Evolutionary conservation across 2,797 vertebrate species (phyloP).

Genomic region (Enoplosus armatus): DNA sequence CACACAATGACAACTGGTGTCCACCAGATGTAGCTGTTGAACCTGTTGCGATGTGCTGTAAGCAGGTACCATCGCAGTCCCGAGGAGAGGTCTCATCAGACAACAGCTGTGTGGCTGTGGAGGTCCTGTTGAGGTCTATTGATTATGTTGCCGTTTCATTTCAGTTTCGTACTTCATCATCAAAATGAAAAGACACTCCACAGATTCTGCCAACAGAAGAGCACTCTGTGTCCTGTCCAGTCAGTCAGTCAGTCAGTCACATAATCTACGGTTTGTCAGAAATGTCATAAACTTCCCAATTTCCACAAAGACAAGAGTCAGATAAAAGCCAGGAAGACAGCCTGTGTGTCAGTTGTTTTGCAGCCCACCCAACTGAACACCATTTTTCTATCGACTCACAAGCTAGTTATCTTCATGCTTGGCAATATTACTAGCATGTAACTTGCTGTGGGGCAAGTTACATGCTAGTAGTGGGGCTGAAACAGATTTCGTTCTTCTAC

Average conservation of each 20-base stretch:
- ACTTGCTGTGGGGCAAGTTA: no score
- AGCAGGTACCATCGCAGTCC: no score
- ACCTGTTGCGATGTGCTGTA: no score
- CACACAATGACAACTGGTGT: accelerated
- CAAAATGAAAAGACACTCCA: neutral
- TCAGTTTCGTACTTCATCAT: no score
- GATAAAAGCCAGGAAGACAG: neutral
- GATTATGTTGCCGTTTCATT: neutral
- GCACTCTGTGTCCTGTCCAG: neutral
- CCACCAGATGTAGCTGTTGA: neutral
- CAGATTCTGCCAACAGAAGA: neutral
- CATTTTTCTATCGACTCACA: neutral
- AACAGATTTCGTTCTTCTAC: neutral
- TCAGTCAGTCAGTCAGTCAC: neutral
- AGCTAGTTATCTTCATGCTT: neutral
- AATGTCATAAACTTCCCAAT: neutral
- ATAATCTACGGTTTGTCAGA: neutral
- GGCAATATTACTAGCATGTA: neutral
- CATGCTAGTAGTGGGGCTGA: neutral
- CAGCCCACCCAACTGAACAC: neutral
- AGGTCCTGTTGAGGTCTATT: neutral
- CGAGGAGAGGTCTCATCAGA: no score
- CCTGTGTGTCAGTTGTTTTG: neutral
- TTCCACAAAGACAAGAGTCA: neutral
- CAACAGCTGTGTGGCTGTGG: neutral